Conservation (phyloP, 2,113 vertebrate species). For the Cryptotis parvus region DNA sequence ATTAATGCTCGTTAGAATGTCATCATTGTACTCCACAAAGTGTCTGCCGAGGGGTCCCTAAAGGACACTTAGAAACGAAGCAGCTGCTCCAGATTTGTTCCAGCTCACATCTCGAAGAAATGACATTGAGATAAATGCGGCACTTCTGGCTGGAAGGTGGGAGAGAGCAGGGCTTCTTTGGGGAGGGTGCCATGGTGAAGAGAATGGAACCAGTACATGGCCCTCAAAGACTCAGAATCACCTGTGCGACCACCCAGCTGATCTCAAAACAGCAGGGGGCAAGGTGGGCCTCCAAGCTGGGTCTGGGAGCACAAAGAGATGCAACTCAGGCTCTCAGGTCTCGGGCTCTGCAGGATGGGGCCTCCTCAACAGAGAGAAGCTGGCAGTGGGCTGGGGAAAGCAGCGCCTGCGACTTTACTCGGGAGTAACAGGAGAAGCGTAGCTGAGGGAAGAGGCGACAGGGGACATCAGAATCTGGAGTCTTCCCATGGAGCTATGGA, state of each 20-base stretch:
- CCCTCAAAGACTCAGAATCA: neutral
- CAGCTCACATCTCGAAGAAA: slow-evolving; percentile 90
- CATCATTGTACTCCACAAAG: slow-evolving; percentile 91
- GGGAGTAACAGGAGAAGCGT: neutral
- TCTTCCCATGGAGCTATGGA: neutral
- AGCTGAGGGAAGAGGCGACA: neutral
- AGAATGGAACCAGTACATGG: neutral
- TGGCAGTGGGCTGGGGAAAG: neutral
- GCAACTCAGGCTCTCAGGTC: too few species aligned
- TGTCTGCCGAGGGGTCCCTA: slow-evolving; percentile 90
- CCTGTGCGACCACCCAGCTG: neutral
- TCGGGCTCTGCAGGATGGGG: too few species aligned
- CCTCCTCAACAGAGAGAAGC: neutral
- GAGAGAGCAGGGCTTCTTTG: neutral
- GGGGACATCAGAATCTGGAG: neutral
- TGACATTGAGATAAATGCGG: slow-evolving; percentile 88
- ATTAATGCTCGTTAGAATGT: slow-evolving; percentile 92
- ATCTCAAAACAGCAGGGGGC: fast-evolving
- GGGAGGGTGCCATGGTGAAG: neutral
- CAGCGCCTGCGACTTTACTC: neutral
- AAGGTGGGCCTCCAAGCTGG: neutral
- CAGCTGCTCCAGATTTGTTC: slow-evolving; percentile 92
- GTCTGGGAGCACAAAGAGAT: too few species aligned
- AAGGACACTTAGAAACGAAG: slow-evolving; percentile 91
- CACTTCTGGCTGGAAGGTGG: neutral